Evolutionary conservation across 1,140 invertebrate species (phyloP).

Genomic region (Schlechtendalia chinensis): DNA sequence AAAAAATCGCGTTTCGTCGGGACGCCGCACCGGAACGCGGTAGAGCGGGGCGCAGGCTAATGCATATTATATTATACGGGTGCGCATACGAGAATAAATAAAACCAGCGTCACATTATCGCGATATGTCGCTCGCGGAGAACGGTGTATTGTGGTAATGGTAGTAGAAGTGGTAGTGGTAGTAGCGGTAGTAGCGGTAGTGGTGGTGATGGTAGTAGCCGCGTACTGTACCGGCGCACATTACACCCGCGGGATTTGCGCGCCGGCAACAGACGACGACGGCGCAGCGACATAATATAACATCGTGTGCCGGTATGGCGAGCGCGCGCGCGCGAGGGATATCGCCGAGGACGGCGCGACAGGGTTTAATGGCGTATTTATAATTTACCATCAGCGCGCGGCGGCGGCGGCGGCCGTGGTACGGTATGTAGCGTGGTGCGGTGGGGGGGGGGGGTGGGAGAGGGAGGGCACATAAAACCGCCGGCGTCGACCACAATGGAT

Average conservation of each 20-base stretch:
- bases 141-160: not conserved
- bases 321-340: not conserved
- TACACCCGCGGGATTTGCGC: conserved; percentile 43
- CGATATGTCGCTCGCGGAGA: conserved; percentile 9
- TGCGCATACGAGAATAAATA: conserved; percentile 32
- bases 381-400: conserved; percentile 45
- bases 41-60: not conserved
- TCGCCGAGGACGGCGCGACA: conserved; percentile 22
- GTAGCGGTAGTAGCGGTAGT: not conserved
- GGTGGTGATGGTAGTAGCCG: not conserved
- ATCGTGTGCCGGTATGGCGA: conserved; percentile 33
- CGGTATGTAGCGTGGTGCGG: not conserved
- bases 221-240: conserved; percentile 6
- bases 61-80: conserved; percentile 25
- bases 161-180: not conserved
- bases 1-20: conserved; percentile 13
- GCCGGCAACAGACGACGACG: conserved; percentile 14
- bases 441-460: not conserved
- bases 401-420: not conserved
- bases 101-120: conserved; percentile 17
- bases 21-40: too few species aligned
- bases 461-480: not conserved
- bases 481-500: conserved; percentile 46
- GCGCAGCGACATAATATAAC: conserved; percentile 14
- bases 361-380: conserved; percentile 50